A percentile compares a stretch with the other conserved stretches of the same genome.
Evolutionary conservation across 2,797 vertebrate species (phyloP).

Genomic region (Nasua narica): DNA sequence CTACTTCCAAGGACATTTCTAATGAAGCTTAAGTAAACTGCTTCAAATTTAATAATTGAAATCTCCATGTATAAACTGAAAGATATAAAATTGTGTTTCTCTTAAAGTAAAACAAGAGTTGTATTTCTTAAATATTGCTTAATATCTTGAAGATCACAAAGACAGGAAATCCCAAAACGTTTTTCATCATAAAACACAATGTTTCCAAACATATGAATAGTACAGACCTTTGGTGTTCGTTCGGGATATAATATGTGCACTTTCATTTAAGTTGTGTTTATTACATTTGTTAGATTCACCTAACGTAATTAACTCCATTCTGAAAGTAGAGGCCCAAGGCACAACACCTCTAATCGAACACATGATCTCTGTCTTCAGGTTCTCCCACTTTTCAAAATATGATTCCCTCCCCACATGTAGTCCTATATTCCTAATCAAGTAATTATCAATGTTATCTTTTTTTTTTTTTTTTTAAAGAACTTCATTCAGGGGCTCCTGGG

Average conservation of each 20-base stretch:
- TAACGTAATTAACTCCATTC: not conserved
- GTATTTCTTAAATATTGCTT: not conserved
- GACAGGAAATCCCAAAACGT: not conserved
- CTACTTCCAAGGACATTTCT: not conserved
- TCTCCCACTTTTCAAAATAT: not conserved
- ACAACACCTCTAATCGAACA: not conserved
- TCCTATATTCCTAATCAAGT: not conserved
- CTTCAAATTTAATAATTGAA: not conserved
- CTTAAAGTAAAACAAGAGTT: not conserved
- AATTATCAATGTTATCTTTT: not conserved
- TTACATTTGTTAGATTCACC: not conserved
- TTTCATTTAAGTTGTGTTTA: not conserved
- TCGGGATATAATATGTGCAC: not conserved
- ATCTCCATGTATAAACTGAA: not conserved
- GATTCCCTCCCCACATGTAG: not conserved
- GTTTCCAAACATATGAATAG: not conserved
- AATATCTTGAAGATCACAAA: not conserved
- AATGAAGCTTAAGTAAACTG: not conserved
- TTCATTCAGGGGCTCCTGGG: too few relatives aligned
- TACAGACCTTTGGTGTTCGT: not conserved
- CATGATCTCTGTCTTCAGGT: not conserved
- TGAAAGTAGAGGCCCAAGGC: not conserved
- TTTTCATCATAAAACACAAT: not conserved
- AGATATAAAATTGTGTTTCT: not conserved
- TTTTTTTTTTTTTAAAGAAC: not conserved